Evolutionary conservation across 2,797 vertebrate genomes (phyloP).

Genomic region (Poeciliopsis presidionis): DNA sequence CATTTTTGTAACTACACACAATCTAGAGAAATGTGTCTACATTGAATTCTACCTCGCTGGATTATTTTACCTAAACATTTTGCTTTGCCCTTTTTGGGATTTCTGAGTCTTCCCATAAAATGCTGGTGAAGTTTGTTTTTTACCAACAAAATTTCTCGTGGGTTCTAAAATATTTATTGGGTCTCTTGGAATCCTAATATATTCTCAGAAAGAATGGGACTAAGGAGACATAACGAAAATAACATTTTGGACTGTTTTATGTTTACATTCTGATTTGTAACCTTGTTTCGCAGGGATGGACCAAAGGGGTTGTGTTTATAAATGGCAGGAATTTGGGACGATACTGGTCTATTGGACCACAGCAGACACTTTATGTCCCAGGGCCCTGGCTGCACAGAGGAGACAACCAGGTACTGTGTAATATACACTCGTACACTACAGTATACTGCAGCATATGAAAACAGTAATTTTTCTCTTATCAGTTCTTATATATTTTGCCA

Average conservation of each 20-base stretch:
- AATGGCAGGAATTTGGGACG: slow-evolving; percentile 91
- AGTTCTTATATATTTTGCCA: neutral
- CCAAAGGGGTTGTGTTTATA: slow-evolving; percentile 90
- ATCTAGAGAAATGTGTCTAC: neutral
- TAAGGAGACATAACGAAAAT: neutral
- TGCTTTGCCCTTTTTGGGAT: neutral
- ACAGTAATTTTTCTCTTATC: neutral
- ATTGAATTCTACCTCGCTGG: neutral
- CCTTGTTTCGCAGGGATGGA: slow-evolving; percentile 84
- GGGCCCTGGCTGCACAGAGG: slow-evolving; percentile 86
- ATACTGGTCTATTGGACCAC: slow-evolving; percentile 90
- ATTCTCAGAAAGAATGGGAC: neutral
- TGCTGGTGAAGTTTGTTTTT: neutral
- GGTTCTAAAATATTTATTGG: neutral
- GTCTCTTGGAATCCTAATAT: neutral
- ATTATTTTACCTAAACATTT: slow-evolving; percentile 14
- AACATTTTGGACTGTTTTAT: neutral
- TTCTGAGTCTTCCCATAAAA: slow-evolving; percentile 17
- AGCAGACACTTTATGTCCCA: slow-evolving; percentile 90
- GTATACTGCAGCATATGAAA: neutral
- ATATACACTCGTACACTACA: neutral
- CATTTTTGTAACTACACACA: neutral
- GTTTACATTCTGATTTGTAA: neutral
- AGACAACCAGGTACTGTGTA: slow-evolving; percentile 84
- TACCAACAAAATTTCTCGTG: neutral